phyloP scores from a whole-genome alignment of 2,797 vertebrate species.

The Sebastes flavidus region DNA sequence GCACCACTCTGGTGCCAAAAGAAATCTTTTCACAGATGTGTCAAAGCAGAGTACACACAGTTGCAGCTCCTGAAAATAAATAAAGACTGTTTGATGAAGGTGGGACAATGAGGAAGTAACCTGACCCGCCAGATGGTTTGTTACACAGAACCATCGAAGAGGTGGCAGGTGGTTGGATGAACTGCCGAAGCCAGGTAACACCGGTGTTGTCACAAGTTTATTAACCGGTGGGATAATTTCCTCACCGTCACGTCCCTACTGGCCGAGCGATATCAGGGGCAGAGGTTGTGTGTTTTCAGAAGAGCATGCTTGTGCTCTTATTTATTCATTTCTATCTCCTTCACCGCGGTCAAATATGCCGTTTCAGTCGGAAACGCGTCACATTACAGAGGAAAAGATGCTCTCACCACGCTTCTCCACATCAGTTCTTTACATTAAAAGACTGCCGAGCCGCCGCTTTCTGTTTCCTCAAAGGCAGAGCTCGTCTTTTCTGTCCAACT shows the following conservation, averaged over 20 bases:
- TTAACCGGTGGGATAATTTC: too few relatives aligned
- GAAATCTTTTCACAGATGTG: background rate
- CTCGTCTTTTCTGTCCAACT: background rate
- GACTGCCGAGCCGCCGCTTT: background rate
- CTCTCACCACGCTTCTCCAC: background rate
- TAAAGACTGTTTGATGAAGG: background rate
- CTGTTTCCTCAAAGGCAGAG: background rate
- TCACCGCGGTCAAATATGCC: background rate
- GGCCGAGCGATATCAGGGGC: background rate
- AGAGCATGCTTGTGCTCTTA: background rate
- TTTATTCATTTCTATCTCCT: background rate
- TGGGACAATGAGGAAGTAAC: background rate
- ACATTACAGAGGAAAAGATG: background rate
- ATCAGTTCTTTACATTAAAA: background rate
- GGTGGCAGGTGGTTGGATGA: too few relatives aligned
- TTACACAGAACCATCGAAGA: background rate
- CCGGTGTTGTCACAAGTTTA: too few relatives aligned
- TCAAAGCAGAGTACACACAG: constrained; percentile 14
- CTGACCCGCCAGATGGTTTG: background rate
- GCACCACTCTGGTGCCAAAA: background rate
- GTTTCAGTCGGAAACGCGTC: too few relatives aligned
- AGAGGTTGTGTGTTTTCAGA: background rate
- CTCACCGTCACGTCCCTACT: background rate
- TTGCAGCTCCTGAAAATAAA: background rate
- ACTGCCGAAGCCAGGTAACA: too few relatives aligned